A percentile compares a stretch with the other conserved stretches of the same genome.
Evolutionary conservation across 2,797 vertebrate species (phyloP).

Genomic region (Bovichtus diacanthus): DNA sequence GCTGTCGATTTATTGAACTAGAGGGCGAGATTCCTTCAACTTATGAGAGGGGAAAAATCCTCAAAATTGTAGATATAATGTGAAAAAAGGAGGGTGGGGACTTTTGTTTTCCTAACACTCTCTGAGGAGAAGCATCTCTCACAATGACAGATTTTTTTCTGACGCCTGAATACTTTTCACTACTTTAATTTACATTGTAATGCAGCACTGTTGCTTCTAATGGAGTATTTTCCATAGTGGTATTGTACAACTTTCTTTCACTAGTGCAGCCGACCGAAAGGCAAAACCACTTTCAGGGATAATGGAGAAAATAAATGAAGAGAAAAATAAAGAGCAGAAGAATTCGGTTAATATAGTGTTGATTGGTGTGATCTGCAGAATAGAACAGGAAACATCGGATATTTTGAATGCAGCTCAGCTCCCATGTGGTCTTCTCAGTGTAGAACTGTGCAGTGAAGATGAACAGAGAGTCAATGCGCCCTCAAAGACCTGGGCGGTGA

Average conservation of each 20-base stretch:
- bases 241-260: neutral
- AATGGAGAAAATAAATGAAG: neutral
- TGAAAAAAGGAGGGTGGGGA: neutral
- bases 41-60: neutral
- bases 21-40: neutral
- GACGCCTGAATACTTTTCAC: neutral
- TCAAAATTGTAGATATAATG: neutral
- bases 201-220: neutral
- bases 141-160: neutral
- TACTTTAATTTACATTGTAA: neutral
- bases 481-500: constrained; percentile 69
- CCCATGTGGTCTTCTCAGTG: constrained; percentile 12
- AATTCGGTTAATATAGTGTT: neutral
- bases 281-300: neutral
- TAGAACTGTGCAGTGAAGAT: constrained; percentile 54
- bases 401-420: constrained; percentile 15
- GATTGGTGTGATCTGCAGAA: neutral
- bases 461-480: constrained; percentile 59
- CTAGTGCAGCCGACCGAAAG: neutral
- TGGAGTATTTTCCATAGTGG: neutral
- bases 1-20: no score
- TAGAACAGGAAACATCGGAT: neutral
- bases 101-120: neutral
- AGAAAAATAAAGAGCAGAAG: neutral
- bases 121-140: neutral